phyloP scores from a whole-genome alignment of 2,888 invertebrate species.

The Ptilodon capucinus region DNA sequence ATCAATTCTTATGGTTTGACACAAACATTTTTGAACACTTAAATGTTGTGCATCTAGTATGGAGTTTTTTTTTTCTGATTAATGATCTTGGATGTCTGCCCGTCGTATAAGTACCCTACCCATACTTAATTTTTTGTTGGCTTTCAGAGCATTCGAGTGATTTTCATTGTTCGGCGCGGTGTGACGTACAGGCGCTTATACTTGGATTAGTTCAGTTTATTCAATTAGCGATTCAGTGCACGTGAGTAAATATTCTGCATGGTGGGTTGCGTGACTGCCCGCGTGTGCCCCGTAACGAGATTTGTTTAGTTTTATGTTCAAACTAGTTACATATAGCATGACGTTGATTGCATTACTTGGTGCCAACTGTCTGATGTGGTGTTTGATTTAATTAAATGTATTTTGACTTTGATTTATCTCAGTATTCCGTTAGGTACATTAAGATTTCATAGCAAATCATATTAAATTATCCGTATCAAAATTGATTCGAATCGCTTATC shows the following conservation, averaged over 20 bases:
- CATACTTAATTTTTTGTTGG: conserved; percentile 10
- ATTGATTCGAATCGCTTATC: too few relatives aligned
- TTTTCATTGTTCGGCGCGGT: conserved; percentile 16
- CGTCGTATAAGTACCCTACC: conserved; percentile 1
- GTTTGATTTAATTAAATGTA: not conserved
- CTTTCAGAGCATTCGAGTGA: conserved; percentile 17
- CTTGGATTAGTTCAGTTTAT: conserved; percentile 45
- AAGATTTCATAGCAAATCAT: not conserved
- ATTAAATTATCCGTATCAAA: not conserved
- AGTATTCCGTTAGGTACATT: not conserved
- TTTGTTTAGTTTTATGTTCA: conserved; percentile 22
- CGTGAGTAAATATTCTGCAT: conserved; percentile 42
- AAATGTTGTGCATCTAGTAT: not conserved
- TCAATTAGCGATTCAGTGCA: conserved; percentile 48
- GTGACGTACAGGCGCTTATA: conserved; percentile 31
- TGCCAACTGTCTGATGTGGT: not conserved
- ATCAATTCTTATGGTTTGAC: not conserved
- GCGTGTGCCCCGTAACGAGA: conserved; percentile 21
- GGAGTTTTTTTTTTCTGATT: conserved; percentile 9
- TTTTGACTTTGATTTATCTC: not conserved
- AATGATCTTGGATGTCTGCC: conserved; percentile 10
- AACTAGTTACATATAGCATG: conserved; percentile 21
- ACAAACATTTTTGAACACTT: not conserved
- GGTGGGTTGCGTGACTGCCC: conserved; percentile 34
- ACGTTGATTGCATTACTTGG: conserved; percentile 17